A percentile compares a stretch with the other conserved stretches of the same genome.
phyloP scores from a whole-genome alignment of 2,888 invertebrate species.

The Tillus elongatus region DNA sequence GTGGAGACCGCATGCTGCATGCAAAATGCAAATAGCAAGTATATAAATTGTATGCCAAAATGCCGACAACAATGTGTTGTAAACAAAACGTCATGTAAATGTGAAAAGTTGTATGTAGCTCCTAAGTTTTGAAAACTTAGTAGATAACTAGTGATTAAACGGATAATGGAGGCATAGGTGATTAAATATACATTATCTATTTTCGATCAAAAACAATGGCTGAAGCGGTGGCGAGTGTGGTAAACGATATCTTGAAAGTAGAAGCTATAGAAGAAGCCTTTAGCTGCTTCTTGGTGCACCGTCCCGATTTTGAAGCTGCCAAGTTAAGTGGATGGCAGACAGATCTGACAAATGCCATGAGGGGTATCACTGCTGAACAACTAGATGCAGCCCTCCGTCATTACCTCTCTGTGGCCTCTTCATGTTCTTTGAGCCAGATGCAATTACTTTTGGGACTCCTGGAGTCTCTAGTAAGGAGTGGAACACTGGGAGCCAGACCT shows the following conservation, averaged over 20 bases:
- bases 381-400: conserved; percentile 68
- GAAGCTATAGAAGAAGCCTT: conserved; percentile 85
- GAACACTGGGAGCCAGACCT: conserved; percentile 66
- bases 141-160: too few relatives aligned
- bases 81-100: too few relatives aligned
- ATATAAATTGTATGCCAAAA: too few relatives aligned
- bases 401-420: conserved; percentile 64
- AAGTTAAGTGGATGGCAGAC: conserved; percentile 59
- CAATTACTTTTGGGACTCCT: conserved; percentile 66
- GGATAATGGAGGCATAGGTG: too few relatives aligned
- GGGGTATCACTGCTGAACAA: conserved; percentile 57
- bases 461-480: conserved; percentile 64
- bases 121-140: too few relatives aligned
- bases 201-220: too few relatives aligned
- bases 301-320: conserved; percentile 59
- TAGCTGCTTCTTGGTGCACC: conserved; percentile 75
- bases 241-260: conserved; percentile 58
- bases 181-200: too few relatives aligned
- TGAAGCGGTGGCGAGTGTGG: conserved; percentile 53
- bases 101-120: too few relatives aligned
- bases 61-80: too few relatives aligned
- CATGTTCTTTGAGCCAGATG: conserved; percentile 63
- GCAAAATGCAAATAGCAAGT: too few relatives aligned
- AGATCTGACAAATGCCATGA: conserved; percentile 59
- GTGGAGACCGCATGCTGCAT: too few relatives aligned